A percentile compares a stretch with the other conserved stretches of the same genome.
These are phyloP conservation scores for Rhinella marina DNA, from an alignment of 2,797 vertebrate species.

Conservation along the genomic window DNA sequence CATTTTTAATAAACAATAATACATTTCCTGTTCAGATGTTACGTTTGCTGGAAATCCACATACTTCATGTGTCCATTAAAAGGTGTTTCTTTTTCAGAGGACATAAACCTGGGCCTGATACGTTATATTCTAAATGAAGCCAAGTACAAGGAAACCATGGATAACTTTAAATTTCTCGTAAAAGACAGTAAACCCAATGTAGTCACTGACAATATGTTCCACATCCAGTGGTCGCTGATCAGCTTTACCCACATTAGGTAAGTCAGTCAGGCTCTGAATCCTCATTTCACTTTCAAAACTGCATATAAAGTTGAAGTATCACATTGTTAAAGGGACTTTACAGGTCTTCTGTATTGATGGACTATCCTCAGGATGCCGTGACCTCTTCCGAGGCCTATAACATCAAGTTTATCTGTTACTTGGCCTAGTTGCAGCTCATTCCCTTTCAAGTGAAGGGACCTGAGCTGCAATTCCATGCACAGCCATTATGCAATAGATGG, in stretches of 20 bases:
- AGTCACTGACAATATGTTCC: conserved; percentile 89
- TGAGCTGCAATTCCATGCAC: too few relatives aligned
- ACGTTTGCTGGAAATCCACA: neutral
- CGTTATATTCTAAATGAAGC: conserved; percentile 84
- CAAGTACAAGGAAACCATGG: conserved; percentile 80
- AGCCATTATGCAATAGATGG: too few relatives aligned
- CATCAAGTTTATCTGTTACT: too few relatives aligned
- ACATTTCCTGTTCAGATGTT: neutral
- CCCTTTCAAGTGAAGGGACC: too few relatives aligned
- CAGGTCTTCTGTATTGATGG: too few relatives aligned
- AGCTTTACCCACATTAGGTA: conserved; percentile 90
- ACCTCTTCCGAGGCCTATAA: too few relatives aligned
- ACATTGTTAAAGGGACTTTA: too few relatives aligned
- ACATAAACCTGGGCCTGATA: conserved; percentile 91
- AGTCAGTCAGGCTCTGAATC: neutral
- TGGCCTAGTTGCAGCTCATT: too few relatives aligned
- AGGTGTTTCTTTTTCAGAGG: conserved; percentile 74
- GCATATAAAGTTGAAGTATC: too few relatives aligned
- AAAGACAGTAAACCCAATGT: conserved; percentile 93
- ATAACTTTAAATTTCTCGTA: conserved; percentile 94
- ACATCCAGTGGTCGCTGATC: conserved; percentile 96
- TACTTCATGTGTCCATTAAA: neutral
- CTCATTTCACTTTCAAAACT: neutral
- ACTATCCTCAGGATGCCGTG: too few relatives aligned
- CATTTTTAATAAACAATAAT: neutral